phyloP scores from a whole-genome alignment of 2,797 vertebrate species.

The Melanotaenia parkinsoni region DNA sequence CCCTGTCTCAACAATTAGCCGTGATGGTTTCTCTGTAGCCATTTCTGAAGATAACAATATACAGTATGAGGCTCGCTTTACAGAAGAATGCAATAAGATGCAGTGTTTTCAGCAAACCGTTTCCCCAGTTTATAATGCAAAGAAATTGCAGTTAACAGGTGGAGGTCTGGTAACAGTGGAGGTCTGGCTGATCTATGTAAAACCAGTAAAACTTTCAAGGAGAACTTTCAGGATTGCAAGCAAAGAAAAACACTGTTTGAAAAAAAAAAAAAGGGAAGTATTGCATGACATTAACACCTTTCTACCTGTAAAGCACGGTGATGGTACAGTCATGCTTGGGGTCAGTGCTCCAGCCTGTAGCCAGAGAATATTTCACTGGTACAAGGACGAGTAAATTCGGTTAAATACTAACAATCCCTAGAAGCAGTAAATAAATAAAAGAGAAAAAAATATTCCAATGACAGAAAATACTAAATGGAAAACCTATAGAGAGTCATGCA shows the following conservation, averaged over 20 bases:
- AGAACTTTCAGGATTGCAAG: not conserved
- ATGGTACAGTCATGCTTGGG: not conserved
- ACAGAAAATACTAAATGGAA: not conserved
- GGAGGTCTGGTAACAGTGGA: not conserved
- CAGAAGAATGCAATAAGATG: too few relatives aligned
- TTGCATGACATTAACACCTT: not conserved
- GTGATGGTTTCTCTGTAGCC: too few relatives aligned
- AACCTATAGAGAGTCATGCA: not conserved
- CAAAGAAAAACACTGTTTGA: not conserved
- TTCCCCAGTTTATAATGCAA: not conserved
- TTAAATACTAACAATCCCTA: not conserved
- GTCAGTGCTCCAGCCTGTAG: not conserved
- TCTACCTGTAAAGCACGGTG: not conserved
- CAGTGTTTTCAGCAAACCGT: not conserved
- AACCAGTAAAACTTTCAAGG: not conserved
- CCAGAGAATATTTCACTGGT: slow-evolving; percentile 1
- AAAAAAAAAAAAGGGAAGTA: not conserved
- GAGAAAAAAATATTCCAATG: not conserved
- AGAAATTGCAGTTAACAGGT: not conserved
- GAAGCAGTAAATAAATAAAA: not conserved
- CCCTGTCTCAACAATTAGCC: too few relatives aligned
- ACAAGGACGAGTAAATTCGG: not conserved
- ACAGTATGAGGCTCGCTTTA: too few relatives aligned
- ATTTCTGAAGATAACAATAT: too few relatives aligned
- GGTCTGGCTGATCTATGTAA: not conserved